Conservation (phyloP, 2,113 vertebrate species). For the Amphiprion percula region DNA sequence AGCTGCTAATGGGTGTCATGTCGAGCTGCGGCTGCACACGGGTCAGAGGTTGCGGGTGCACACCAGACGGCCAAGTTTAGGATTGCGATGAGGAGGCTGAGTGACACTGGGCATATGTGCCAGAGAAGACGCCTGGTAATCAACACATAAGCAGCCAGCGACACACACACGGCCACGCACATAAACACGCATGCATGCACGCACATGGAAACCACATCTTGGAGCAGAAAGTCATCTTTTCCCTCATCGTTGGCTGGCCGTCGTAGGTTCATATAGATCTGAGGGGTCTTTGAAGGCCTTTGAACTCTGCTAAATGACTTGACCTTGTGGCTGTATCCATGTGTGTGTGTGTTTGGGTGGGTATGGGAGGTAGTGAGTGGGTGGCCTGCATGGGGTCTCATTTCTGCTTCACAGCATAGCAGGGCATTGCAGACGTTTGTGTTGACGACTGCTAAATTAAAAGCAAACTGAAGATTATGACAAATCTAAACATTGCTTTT, state of each 20-base stretch:
- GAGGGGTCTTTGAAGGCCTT: slow-evolving; percentile 94
- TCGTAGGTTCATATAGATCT: slow-evolving; percentile 95
- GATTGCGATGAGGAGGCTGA: slow-evolving; percentile 77
- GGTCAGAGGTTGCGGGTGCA: slow-evolving; percentile 72
- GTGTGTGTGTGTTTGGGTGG: slow-evolving; percentile 51
- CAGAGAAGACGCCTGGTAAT: slow-evolving; percentile 40
- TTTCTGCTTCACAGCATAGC: slow-evolving; percentile 72
- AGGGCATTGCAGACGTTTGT: slow-evolving; percentile 73
- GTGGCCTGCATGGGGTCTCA: slow-evolving; percentile 80
- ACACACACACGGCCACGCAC: background rate
- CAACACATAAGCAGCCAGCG: slow-evolving; percentile 10
- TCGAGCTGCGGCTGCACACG: slow-evolving; percentile 65
- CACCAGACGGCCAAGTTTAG: slow-evolving; percentile 82
- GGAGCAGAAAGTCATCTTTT: slow-evolving; percentile 69
- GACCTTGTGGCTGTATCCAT: slow-evolving; percentile 88
- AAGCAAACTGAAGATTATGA: slow-evolving; percentile 83
- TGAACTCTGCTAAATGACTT: slow-evolving; percentile 96
- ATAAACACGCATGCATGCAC: slow-evolving; percentile 1
- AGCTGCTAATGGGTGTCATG: slow-evolving; percentile 86
- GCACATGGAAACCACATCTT: slow-evolving; percentile 39
- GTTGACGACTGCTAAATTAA: slow-evolving; percentile 80
- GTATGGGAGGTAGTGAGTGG: slow-evolving; percentile 80
- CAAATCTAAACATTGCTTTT: slow-evolving; percentile 82
- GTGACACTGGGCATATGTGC: slow-evolving; percentile 80
- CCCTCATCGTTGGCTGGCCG: slow-evolving; percentile 84